phyloP scores from a whole-genome alignment of 2,888 invertebrate genomes.

The Sphaeridia pumilis region DNA sequence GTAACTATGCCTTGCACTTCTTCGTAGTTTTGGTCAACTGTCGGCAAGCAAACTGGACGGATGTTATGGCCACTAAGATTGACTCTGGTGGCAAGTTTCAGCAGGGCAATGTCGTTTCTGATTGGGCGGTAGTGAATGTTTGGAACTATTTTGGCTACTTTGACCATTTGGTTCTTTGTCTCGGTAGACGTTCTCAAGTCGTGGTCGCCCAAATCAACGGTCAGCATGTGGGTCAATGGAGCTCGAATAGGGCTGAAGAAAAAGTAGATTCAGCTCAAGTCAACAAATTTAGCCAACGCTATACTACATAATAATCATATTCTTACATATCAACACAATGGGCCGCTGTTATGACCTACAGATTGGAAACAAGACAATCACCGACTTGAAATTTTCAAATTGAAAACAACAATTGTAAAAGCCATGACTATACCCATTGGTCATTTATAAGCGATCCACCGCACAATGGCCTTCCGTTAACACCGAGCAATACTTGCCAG shows the following conservation, averaged over 20 bases:
- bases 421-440: conserved; percentile 16
- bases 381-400: too few relatives aligned
- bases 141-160: conserved; percentile 26
- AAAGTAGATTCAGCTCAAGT: not conserved
- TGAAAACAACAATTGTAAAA: not conserved
- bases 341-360: conserved; percentile 24
- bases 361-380: not conserved
- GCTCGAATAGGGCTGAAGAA: conserved; percentile 17
- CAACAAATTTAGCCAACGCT: too few relatives aligned
- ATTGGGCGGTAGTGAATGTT: conserved; percentile 20
- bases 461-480: conserved; percentile 27
- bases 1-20: conserved; percentile 21
- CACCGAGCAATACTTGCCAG: conserved; percentile 29
- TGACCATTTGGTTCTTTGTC: conserved; percentile 20
- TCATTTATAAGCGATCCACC: conserved; percentile 27
- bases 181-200: conserved; percentile 24
- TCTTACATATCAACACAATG: conserved; percentile 31
- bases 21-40: conserved; percentile 19
- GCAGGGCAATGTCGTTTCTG: conserved; percentile 24
- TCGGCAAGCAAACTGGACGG: conserved; percentile 28
- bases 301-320: too few relatives aligned
- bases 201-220: conserved; percentile 32
- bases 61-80: conserved; percentile 17
- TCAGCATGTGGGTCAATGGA: conserved; percentile 25
- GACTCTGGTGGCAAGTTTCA: conserved; percentile 25